These are phyloP conservation scores for Heliconius congener DNA, from an alignment of 1,140 invertebrate genomes.

Conservation along the genomic window DNA sequence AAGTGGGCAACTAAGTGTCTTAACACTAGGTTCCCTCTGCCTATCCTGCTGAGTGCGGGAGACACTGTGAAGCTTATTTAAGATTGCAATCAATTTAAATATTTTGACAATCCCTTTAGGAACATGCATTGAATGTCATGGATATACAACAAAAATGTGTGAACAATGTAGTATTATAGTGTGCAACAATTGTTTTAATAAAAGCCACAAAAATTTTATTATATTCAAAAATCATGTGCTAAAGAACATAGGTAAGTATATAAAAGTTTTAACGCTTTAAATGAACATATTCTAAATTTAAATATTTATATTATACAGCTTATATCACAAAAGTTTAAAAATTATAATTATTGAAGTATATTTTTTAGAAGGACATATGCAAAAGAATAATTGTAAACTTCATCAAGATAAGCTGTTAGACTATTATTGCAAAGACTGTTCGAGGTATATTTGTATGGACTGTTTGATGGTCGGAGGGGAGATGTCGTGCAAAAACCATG, in stretches of 20 bases:
- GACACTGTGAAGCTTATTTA: too few relatives aligned
- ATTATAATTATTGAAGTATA: not conserved
- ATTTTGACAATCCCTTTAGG: constrained; percentile 44
- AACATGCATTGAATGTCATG: constrained; percentile 63
- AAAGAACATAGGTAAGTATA: constrained; percentile 54
- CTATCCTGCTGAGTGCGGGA: too few relatives aligned
- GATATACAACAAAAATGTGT: constrained; percentile 62
- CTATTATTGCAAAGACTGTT: constrained; percentile 73
- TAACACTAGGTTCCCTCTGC: too few relatives aligned
- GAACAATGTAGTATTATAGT: constrained; percentile 63
- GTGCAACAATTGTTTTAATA: constrained; percentile 67
- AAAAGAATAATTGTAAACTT: constrained; percentile 51
- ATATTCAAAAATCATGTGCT: constrained; percentile 68
- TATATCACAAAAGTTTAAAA: not conserved
- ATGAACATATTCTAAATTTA: not conserved
- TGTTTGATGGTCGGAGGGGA: constrained; percentile 71
- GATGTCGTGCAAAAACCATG: constrained; percentile 71
- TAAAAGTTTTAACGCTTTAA: not conserved
- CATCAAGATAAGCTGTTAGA: constrained; percentile 65
- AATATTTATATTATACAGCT: not conserved
- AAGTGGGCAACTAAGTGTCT: too few relatives aligned
- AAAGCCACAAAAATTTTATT: constrained; percentile 68
- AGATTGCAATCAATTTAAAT: not conserved
- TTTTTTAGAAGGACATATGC: constrained; percentile 47
- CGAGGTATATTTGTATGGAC: constrained; percentile 67